A percentile compares a stretch with the other conserved stretches of the same genome.
These are phyloP conservation scores for Atrina japonica DNA, from an alignment of 2,888 invertebrate genomes.

Conservation along the genomic window DNA sequence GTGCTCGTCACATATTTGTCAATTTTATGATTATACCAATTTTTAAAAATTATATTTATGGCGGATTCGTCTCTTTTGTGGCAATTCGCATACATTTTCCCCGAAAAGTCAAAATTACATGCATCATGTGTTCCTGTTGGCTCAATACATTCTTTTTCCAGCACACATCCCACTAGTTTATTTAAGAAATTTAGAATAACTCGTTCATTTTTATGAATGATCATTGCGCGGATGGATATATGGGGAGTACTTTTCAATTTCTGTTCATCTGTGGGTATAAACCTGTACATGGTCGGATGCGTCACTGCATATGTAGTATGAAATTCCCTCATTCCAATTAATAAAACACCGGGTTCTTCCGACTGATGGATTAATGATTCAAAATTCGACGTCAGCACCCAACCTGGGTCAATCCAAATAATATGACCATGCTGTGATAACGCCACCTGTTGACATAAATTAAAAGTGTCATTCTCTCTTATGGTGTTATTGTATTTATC, in stretches of 20 bases:
- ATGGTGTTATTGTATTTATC: too few relatives aligned
- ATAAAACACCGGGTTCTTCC: constrained; percentile 67
- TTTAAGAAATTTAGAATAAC: constrained; percentile 71
- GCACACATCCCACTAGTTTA: constrained; percentile 76
- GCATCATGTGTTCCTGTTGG: constrained; percentile 63
- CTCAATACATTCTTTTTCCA: constrained; percentile 77
- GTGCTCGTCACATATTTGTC: neutral
- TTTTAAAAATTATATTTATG: constrained; percentile 79
- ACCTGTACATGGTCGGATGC: constrained; percentile 75
- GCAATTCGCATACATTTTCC: constrained; percentile 68
- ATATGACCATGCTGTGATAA: constrained; percentile 75
- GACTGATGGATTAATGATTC: constrained; percentile 66
- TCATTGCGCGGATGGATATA: constrained; percentile 67
- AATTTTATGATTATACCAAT: constrained; percentile 73
- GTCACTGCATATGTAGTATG: constrained; percentile 70
- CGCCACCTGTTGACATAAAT: constrained; percentile 66
- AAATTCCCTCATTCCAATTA: constrained; percentile 59
- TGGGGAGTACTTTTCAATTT: constrained; percentile 67
- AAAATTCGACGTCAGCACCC: constrained; percentile 55
- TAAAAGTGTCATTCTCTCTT: neutral
- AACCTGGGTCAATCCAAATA: constrained; percentile 74
- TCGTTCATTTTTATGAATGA: constrained; percentile 75
- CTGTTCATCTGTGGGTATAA: constrained; percentile 69
- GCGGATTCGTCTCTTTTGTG: constrained; percentile 80
- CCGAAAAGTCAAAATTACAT: constrained; percentile 64